Percentiles rank a stretch among this genome's conserved stretches.
phyloP scores from a whole-genome alignment of 2,797 vertebrate species.

The Clamator glandarius region DNA sequence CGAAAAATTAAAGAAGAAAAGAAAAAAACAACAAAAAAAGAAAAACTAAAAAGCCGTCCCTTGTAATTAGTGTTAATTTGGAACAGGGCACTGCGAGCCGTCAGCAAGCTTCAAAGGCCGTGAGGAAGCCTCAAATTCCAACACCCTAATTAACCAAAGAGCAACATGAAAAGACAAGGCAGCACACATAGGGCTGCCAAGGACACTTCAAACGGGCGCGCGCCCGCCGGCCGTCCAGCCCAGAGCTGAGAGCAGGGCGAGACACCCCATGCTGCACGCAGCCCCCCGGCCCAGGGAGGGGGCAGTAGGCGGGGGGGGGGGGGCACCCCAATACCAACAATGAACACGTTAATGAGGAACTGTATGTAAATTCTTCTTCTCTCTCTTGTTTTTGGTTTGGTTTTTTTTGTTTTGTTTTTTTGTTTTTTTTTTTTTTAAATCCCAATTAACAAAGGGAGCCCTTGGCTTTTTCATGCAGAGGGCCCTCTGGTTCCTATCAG shows the following conservation, averaged over 20 bases:
- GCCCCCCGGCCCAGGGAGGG: background rate
- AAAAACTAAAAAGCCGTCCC: conserved; percentile 69
- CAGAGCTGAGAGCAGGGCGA: background rate
- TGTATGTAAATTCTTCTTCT: conserved; percentile 51
- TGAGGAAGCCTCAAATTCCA: conserved; percentile 77
- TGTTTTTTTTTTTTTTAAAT: background rate
- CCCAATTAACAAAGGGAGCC: conserved; percentile 72
- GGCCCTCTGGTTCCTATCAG: conserved; percentile 63
- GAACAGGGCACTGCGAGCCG: conserved; percentile 73
- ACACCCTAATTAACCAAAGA: conserved; percentile 79
- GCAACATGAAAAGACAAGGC: conserved; percentile 79
- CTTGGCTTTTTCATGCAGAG: conserved; percentile 67
- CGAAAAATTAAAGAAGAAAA: conserved; percentile 4
- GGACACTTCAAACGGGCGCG: conserved; percentile 63
- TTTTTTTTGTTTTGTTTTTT: background rate
- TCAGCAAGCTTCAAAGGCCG: conserved; percentile 75
- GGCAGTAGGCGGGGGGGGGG: background rate
- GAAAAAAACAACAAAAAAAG: background rate
- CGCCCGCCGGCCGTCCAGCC: conserved; percentile 29
- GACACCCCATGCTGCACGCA: background rate
- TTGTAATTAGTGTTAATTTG: conserved; percentile 79
- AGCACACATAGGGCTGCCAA: conserved; percentile 66
- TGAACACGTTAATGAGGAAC: conserved; percentile 60
- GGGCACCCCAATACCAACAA: conserved; percentile 44
- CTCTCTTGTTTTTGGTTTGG: too few relatives aligned